A percentile compares a stretch with the other conserved stretches of the same genome.
phyloP scores from a whole-genome alignment of 2,797 vertebrate genomes.

The Rhodeus uyekii region DNA sequence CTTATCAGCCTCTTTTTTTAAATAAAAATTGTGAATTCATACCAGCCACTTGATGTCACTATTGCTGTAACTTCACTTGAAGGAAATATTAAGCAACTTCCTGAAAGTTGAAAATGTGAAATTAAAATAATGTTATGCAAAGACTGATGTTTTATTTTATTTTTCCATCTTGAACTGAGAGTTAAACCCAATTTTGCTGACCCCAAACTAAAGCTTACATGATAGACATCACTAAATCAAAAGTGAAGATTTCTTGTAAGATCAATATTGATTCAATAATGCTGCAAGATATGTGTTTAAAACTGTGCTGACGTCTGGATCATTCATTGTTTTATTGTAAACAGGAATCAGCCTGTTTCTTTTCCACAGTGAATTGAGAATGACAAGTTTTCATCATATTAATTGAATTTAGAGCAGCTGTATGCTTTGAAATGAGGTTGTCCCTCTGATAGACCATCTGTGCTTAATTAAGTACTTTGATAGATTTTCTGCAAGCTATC shows the following conservation, averaged over 20 bases:
- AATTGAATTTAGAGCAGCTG: constrained; percentile 35
- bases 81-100: background rate
- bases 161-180: background rate
- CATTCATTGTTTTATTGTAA: constrained; percentile 25
- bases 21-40: background rate
- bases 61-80: constrained; percentile 25
- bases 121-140: background rate
- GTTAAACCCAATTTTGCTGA: background rate
- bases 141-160: background rate
- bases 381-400: constrained; percentile 34
- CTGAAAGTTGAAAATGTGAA: background rate
- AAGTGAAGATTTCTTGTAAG: background rate
- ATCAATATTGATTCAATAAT: constrained; percentile 10
- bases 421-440: constrained; percentile 13
- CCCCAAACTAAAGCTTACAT: background rate
- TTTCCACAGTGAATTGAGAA: constrained; percentile 23
- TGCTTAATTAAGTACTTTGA: constrained; percentile 12
- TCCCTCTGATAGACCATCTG: constrained; percentile 35
- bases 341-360: constrained; percentile 39
- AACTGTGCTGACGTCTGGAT: background rate
- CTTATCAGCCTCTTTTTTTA: background rate
- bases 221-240: background rate
- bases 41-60: constrained; percentile 29
- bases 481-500: background rate
- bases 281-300: background rate